phyloP scores from a whole-genome alignment of 2,113 vertebrate genomes.

The Raja brachyura region DNA sequence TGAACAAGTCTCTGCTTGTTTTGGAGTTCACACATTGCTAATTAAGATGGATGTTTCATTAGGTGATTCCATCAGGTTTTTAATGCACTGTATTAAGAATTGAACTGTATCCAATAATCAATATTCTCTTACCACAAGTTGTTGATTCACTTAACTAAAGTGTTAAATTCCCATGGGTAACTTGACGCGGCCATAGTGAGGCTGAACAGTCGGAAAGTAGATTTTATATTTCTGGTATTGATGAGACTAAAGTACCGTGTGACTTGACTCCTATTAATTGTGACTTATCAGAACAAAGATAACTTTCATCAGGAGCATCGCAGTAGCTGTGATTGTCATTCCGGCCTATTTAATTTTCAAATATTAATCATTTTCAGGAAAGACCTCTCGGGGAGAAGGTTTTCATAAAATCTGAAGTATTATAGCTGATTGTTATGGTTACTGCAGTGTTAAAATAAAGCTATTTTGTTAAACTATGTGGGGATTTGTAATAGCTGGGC shows the following conservation, averaged over 20 bases:
- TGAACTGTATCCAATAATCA: slow-evolving; percentile 1
- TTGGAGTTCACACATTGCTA: neutral
- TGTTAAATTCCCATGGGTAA: neutral
- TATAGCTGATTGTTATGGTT: neutral
- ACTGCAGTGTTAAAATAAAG: neutral
- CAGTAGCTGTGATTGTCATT: slow-evolving; percentile 26
- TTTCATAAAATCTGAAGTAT: neutral
- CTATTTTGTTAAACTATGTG: neutral
- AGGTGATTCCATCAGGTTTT: neutral
- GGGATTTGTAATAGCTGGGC: slow-evolving; percentile 6
- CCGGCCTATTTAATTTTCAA: slow-evolving; percentile 30
- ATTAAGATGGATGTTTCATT: slow-evolving; percentile 14
- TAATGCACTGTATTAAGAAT: slow-evolving; percentile 4
- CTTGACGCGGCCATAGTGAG: neutral
- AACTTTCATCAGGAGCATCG: slow-evolving; percentile 15
- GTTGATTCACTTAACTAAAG: neutral
- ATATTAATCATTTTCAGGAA: slow-evolving; percentile 31
- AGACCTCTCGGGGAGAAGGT: neutral
- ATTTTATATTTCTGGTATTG: slow-evolving; percentile 21
- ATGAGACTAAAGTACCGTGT: neutral
- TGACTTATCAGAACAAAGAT: slow-evolving; percentile 28
- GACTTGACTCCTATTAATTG: slow-evolving; percentile 16
- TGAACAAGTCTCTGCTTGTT: neutral
- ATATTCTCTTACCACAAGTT: slow-evolving; percentile 27
- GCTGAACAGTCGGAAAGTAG: neutral